phyloP scores from a whole-genome alignment of 2,113 vertebrate species.

The Polyodon spathula region DNA sequence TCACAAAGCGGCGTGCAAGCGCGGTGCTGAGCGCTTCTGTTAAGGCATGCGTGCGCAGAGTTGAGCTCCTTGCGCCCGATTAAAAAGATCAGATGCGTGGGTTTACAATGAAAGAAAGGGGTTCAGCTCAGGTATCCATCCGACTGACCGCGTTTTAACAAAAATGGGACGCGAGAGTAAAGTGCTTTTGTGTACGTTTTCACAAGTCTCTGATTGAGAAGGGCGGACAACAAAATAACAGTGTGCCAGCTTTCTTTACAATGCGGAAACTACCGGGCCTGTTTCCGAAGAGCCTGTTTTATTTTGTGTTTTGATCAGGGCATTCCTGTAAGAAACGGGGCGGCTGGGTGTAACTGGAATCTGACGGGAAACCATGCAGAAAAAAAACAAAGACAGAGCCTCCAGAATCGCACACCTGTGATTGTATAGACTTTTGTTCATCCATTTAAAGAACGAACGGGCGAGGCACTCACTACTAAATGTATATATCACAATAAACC shows the following conservation, averaged over 20 bases:
- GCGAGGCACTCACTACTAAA: background rate
- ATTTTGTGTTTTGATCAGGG: slow-evolving; percentile 2
- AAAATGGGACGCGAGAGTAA: background rate
- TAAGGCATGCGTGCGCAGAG: too few species aligned
- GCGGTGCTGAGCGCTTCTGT: too few species aligned
- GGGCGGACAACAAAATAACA: slow-evolving; percentile 17
- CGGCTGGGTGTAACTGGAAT: slow-evolving; percentile 29
- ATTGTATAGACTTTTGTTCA: too few species aligned
- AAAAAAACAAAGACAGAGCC: slow-evolving; percentile 37
- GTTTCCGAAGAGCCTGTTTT: slow-evolving; percentile 3
- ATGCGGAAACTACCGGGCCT: slow-evolving; percentile 1
- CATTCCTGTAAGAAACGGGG: slow-evolving; percentile 19
- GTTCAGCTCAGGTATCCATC: slow-evolving; percentile 6
- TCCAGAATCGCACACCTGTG: slow-evolving; percentile 37
- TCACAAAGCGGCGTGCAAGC: too few species aligned
- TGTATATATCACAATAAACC: background rate
- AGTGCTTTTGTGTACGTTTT: slow-evolving; percentile 1
- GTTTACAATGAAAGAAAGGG: too few species aligned
- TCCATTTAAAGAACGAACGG: slow-evolving; percentile 2
- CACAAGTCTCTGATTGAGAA: background rate
- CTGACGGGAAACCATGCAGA: slow-evolving; percentile 38
- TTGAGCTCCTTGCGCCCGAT: too few species aligned
- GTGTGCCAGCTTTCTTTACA: slow-evolving; percentile 13
- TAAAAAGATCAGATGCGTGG: too few species aligned
- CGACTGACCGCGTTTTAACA: background rate